A percentile compares a stretch with the other conserved stretches of the same genome.
Conservation (phyloP, 2,888 invertebrate genomes). For the Trissoscelio sp. region DNA sequence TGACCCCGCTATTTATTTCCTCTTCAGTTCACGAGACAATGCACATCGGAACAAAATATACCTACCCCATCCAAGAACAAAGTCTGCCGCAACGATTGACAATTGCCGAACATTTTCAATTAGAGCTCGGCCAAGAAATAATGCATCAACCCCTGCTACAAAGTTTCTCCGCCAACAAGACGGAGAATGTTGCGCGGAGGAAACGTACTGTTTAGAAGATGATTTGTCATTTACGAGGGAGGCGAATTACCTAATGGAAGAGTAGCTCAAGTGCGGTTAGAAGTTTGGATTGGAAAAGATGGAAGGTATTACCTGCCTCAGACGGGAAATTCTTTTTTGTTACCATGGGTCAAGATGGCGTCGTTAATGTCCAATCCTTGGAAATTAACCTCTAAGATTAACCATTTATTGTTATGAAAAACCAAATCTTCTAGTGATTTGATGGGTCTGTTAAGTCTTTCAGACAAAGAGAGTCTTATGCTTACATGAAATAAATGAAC, state of each 20-base stretch:
- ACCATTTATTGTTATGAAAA: too few relatives aligned
- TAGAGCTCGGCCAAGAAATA: conserved; percentile 9
- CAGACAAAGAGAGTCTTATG: too few relatives aligned
- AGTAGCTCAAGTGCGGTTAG: conserved; percentile 25
- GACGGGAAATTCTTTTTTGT: conserved; percentile 16
- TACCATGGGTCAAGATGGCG: too few relatives aligned
- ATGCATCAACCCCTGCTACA: neutral
- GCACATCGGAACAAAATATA: conserved; percentile 15
- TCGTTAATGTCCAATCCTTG: too few relatives aligned
- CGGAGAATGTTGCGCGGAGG: neutral
- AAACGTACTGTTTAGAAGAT: conserved; percentile 37
- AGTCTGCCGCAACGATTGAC: conserved; percentile 33
- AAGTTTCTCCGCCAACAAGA: conserved; percentile 7
- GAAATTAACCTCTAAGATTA: too few relatives aligned
- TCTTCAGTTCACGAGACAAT: conserved; percentile 24
- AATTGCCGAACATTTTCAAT: conserved; percentile 49
- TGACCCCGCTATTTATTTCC: conserved; percentile 45
- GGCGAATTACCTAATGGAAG: conserved; percentile 46
- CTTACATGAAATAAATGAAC: too few relatives aligned
- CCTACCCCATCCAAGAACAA: conserved; percentile 14
- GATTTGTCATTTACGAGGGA: conserved; percentile 45
- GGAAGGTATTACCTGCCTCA: conserved; percentile 27
- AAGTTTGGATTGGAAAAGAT: conserved; percentile 46
- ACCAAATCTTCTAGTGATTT: too few relatives aligned
- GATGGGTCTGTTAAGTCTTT: too few relatives aligned